phyloP scores from a whole-genome alignment of 2,113 vertebrate species.

The Oceanodroma tethys region DNA sequence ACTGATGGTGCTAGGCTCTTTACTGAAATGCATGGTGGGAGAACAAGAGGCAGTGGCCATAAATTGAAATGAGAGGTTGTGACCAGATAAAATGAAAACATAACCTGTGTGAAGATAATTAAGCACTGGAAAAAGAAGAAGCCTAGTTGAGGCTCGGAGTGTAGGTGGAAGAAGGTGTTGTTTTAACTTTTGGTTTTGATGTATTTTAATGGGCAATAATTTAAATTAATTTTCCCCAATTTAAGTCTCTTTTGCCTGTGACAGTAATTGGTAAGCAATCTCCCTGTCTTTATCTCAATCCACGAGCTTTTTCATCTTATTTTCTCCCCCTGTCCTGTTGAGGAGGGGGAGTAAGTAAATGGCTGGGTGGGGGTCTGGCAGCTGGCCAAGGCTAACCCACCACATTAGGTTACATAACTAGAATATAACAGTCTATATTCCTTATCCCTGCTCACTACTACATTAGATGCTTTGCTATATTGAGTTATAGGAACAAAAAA shows the following conservation, averaged over 20 bases:
- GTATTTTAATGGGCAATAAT: background rate
- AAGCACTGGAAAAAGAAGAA: background rate
- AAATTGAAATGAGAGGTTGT: background rate
- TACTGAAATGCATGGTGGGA: background rate
- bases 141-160: background rate
- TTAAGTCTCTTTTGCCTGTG: background rate
- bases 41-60: background rate
- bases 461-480: background rate
- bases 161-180: background rate
- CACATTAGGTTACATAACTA: background rate
- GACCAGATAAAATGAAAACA: background rate
- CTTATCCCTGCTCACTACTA: background rate
- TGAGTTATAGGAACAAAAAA: background rate
- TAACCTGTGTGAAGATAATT: background rate
- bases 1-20: background rate
- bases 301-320: background rate
- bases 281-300: background rate
- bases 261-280: background rate
- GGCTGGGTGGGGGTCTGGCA: background rate
- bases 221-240: background rate
- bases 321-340: background rate
- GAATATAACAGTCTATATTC: background rate
- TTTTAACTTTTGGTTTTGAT: background rate
- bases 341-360: background rate
- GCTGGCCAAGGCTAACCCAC: background rate